Conservation (phyloP, 2,888 invertebrate species). For the Dynastes hyllus region DNA sequence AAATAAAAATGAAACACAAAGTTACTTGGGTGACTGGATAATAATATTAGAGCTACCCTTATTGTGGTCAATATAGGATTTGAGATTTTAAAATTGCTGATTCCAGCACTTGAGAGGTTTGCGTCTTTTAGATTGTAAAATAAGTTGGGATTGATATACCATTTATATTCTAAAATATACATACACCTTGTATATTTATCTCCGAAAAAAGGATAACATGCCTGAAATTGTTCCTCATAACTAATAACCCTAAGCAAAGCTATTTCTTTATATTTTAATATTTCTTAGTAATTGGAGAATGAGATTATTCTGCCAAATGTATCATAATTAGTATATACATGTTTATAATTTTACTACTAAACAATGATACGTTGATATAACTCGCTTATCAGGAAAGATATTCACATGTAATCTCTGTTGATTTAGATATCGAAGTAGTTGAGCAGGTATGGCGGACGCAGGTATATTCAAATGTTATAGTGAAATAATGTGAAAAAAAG, state of each 20-base stretch:
- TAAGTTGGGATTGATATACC: background rate
- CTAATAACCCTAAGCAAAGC: too few species aligned
- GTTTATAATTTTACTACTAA: slow-evolving; percentile 18
- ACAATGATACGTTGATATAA: slow-evolving; percentile 14
- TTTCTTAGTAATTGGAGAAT: too few species aligned
- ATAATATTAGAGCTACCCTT: background rate
- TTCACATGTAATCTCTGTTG: slow-evolving; percentile 51
- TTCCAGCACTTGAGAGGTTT: background rate
- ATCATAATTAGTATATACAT: background rate
- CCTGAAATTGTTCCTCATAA: too few species aligned
- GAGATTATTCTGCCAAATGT: background rate
- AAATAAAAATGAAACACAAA: background rate
- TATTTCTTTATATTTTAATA: background rate
- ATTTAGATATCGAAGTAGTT: slow-evolving; percentile 48
- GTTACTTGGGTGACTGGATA: background rate
- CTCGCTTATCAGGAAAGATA: slow-evolving; percentile 50
- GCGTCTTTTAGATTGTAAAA: background rate
- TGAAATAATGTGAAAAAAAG: slow-evolving; percentile 48
- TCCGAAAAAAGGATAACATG: too few species aligned
- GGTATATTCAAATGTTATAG: slow-evolving; percentile 36
- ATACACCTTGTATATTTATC: too few species aligned
- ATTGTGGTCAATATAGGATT: background rate
- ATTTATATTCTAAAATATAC: too few species aligned
- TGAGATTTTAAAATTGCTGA: background rate
- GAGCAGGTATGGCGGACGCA: slow-evolving; percentile 42